Evolutionary conservation across 2,797 vertebrate species (phyloP), one percentile per base, ranked within the genome.

Genomic region (Esox lucius): DNA sequence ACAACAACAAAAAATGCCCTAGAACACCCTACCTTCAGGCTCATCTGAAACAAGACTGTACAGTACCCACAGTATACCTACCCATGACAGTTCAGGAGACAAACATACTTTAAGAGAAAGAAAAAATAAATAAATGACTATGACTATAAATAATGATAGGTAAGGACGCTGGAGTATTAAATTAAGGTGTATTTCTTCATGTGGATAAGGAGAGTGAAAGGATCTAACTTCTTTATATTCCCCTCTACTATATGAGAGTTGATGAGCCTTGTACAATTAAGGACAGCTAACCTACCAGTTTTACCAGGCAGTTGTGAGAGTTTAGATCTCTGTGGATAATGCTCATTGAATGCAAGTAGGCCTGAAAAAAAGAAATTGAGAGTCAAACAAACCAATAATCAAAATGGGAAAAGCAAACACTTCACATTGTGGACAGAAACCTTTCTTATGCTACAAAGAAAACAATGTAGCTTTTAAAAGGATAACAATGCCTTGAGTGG

Each of bases 291-390:
- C 95, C 59, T 93, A 98, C 97, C 96, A 97, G 90, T 90, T 97
- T 97, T 84, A 98, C 95, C 73, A 98, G 94, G 93, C 97, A 98
- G 76, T 98, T 98, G 91, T 97, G 96, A 19, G 97, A 97, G 86
- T 98, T 98, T 89, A 98, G 95, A 77, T 98, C 97, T 90, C 97
- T 93, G 91, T 98, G 97, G 87, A 98, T 98, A 91, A 98, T 97
- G 87, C 94, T 96, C 96, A 96, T 98, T 4, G 97, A 97, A 84
- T 98, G 97, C 83, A 98, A 91, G 83, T 98, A 97, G 17, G 96
- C 93, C 97, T 98, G 80, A 73, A 86, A 66, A 48, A 71, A 6
- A 31, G 16, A 68, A 9, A 17, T 31, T 4, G 2, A 33, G 35
- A 68, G 35, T 19, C 12, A 39, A 49, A 2, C 68, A 46, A 68